Base-by-base conservation (phyloP, 2,797 vertebrate species). In the Danio kyathit region DNA sequence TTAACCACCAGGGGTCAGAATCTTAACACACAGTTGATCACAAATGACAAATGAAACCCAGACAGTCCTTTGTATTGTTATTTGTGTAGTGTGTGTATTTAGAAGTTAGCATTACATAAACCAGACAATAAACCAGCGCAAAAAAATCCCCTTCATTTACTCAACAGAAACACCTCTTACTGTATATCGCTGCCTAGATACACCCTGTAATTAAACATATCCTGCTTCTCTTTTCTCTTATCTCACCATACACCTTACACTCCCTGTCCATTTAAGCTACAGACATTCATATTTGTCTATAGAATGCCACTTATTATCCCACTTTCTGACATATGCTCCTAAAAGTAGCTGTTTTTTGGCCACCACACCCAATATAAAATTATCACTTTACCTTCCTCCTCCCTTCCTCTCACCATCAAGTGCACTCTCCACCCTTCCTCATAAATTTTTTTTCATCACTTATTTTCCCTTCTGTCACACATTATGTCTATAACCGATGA, bases 151-250 rank as follows among this genome's bases (percentile, higher is more conserved):
- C 8, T 72, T 40, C 2, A 14, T 57, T 57, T 71, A 88, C 86
- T 19, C 81, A 81, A 84, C 13, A 74, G 46, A n/a, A 69, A 79
- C 61, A 77, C 80, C 16, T 54, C 70, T 75, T 80, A 19, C 82
- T 85, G 77, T 79, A 82, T 86, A 86, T 85, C 86, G 83, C 85
- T 84, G 84, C 82, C 80, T 43, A 61, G 21, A 52, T 64, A 60
- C 14, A 84, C 61, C 81, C 59, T 82, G 74, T 85, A 91, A 92
- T 93, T 91, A 91, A 90, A 89, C 88, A 80, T 82, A 87, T 90
- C 90, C 90, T 91, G 87, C 85, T 88, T 83, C 19, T 49, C 13
- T 54, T 17, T 8, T 38, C 17, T 38, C 12, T 38, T 7, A 2
- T 54, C 63, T 29, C 12, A 41, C 38, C 17, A 57, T 38, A 60